Evolutionary conservation across 2,888 invertebrate species (phyloP).

Genomic region (Nebria salina): DNA sequence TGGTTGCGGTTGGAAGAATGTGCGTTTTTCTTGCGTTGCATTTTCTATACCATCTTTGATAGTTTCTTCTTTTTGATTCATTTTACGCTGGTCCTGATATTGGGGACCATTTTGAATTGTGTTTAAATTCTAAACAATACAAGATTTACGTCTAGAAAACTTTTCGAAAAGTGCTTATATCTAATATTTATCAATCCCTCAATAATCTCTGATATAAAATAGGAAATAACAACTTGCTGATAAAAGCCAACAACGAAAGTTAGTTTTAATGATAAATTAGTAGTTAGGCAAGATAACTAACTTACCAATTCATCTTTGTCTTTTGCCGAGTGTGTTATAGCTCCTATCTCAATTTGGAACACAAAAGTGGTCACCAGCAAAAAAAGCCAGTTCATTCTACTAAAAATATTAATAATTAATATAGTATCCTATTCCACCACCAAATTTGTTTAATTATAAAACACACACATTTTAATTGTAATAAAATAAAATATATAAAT

Average conservation of each 20-base stretch:
- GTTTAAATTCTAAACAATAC: constrained; percentile 41
- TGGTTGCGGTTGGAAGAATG: constrained; percentile 30
- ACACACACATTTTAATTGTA: no score
- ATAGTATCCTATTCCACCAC: neutral
- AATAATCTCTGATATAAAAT: no score
- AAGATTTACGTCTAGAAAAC: no score
- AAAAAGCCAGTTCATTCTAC: neutral
- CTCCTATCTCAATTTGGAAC: neutral
- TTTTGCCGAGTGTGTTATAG: neutral
- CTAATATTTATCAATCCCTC: no score
- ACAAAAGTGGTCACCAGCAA: neutral
- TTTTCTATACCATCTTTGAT: constrained; percentile 8
- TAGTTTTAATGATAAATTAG: neutral
- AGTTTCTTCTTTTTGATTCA: neutral
- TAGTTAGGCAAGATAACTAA: neutral
- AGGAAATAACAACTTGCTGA: no score
- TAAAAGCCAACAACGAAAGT: neutral
- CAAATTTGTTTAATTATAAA: neutral
- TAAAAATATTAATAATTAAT: neutral
- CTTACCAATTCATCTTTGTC: neutral
- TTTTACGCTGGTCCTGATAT: neutral
- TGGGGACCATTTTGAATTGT: constrained; percentile 24
- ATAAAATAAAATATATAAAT: no score
- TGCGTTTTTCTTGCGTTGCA: constrained; percentile 33
- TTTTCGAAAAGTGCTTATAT: no score